Evolutionary conservation across 1,140 invertebrate genomes (phyloP).

Genomic region (Eulimnadia texana): DNA sequence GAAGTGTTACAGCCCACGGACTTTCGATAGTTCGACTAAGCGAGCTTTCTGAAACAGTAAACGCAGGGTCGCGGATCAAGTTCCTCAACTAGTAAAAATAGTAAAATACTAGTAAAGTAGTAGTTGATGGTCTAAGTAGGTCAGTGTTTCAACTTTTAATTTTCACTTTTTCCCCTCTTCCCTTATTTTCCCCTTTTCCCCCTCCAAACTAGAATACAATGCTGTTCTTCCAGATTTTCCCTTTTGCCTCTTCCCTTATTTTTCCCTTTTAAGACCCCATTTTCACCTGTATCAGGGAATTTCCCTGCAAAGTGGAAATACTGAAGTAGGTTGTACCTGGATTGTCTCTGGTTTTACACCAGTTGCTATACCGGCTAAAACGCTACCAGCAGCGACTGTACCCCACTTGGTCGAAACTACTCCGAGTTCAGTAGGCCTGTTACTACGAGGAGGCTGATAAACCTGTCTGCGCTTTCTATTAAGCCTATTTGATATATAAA

Average conservation of each 20-base stretch:
- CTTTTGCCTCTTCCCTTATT: too few relatives aligned
- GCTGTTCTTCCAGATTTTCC: too few relatives aligned
- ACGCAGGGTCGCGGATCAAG: not conserved
- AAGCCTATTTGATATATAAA: not conserved
- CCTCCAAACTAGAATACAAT: too few relatives aligned
- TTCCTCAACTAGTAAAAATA: not conserved
- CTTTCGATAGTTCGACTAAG: conserved; percentile 30
- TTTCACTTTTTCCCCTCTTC: too few relatives aligned
- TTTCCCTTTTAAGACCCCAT: too few relatives aligned
- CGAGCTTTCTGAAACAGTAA: not conserved
- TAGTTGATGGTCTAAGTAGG: not conserved
- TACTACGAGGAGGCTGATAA: not conserved
- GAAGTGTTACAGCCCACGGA: conserved; percentile 39
- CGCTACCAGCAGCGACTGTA: conserved; percentile 17
- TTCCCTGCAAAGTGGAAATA: too few relatives aligned
- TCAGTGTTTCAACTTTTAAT: too few relatives aligned
- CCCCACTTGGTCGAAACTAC: conserved; percentile 14
- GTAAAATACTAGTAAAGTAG: not conserved
- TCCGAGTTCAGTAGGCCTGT: conserved; percentile 8
- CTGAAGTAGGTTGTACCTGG: conserved; percentile 16
- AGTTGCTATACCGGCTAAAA: conserved; percentile 55
- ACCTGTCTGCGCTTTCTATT: not conserved
- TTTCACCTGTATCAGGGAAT: too few relatives aligned
- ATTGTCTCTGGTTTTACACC: conserved; percentile 47
- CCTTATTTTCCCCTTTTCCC: too few relatives aligned